Evolutionary conservation across 1,140 invertebrate genomes (phyloP).

Genomic region (Megalonaias nervosa): DNA sequence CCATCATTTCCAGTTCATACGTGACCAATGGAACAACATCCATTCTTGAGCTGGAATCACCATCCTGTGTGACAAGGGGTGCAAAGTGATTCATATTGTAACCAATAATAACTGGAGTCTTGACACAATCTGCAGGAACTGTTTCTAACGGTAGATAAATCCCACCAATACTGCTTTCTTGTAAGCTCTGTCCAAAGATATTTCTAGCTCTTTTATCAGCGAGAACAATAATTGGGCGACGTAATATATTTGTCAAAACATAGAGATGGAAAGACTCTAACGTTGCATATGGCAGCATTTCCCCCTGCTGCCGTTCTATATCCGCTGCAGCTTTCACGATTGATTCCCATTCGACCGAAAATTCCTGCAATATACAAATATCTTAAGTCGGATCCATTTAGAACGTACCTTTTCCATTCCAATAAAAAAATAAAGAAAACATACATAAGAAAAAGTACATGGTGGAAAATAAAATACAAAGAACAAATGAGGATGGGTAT

Average conservation of each 20-base stretch:
- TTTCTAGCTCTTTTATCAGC: slow-evolving; percentile 75
- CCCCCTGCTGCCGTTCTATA: not conserved
- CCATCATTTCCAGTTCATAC: slow-evolving; percentile 43
- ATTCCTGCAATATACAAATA: slow-evolving; percentile 42
- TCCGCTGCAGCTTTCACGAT: slow-evolving; percentile 48
- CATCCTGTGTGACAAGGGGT: slow-evolving; percentile 75
- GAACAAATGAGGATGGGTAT: not conserved
- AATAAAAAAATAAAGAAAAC: not conserved
- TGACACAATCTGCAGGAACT: slow-evolving; percentile 76
- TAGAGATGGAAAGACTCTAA: slow-evolving; percentile 89
- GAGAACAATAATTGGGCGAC: slow-evolving; percentile 89
- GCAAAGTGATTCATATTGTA: slow-evolving; percentile 92
- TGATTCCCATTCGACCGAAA: slow-evolving; percentile 54
- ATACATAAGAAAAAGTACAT: not conserved
- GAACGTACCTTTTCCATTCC: not conserved
- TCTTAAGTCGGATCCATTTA: not conserved
- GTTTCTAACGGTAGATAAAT: slow-evolving; percentile 89
- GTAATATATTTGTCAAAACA: slow-evolving; percentile 86
- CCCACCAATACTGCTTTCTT: slow-evolving; percentile 80
- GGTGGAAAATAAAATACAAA: not conserved
- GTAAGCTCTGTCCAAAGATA: slow-evolving; percentile 73
- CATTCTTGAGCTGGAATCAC: slow-evolving; percentile 5
- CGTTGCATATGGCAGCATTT: slow-evolving; percentile 77
- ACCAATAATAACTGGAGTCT: slow-evolving; percentile 77
- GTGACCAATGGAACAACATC: slow-evolving; percentile 54